Evolutionary conservation across 2,797 vertebrate genomes (phyloP).

Genomic region (Cirrhinus molitorella): DNA sequence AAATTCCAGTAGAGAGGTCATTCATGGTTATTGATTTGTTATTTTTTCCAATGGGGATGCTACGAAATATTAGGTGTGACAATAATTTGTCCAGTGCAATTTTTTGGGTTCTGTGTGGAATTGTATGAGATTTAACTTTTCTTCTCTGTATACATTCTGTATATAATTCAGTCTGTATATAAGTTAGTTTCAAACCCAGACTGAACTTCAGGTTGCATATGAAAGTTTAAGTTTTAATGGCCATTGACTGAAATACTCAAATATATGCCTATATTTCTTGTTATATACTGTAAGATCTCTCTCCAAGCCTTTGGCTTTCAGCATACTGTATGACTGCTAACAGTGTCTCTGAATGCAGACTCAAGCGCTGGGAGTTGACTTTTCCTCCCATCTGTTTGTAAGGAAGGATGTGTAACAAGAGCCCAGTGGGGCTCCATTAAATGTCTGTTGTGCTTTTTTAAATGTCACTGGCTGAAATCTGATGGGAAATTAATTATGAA

Average conservation of each 20-base stretch:
- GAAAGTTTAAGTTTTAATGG: conserved; percentile 21
- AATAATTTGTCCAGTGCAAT: too few species aligned
- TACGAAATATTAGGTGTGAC: too few species aligned
- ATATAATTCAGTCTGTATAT: background rate
- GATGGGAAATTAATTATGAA: conserved; percentile 59
- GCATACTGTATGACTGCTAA: background rate
- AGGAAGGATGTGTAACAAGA: conserved; percentile 15
- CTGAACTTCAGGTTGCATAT: background rate
- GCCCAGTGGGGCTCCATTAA: conserved; percentile 59
- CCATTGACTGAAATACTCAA: background rate
- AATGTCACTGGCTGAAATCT: conserved; percentile 70
- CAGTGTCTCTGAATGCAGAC: conserved; percentile 22
- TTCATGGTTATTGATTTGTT: too few species aligned
- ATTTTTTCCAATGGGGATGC: too few species aligned
- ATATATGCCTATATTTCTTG: background rate
- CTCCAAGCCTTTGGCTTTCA: conserved; percentile 7
- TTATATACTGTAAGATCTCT: conserved; percentile 20
- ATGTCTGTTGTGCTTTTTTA: conserved; percentile 63
- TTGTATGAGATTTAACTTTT: too few species aligned
- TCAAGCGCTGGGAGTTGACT: conserved; percentile 20
- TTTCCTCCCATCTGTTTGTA: conserved; percentile 27
- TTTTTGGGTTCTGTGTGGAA: too few species aligned
- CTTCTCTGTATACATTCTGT: background rate
- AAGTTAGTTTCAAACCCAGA: background rate
- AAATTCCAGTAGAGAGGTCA: too few species aligned